Conservation (phyloP, 1,140 invertebrate genomes). For the Drosophila neocordata region DNA sequence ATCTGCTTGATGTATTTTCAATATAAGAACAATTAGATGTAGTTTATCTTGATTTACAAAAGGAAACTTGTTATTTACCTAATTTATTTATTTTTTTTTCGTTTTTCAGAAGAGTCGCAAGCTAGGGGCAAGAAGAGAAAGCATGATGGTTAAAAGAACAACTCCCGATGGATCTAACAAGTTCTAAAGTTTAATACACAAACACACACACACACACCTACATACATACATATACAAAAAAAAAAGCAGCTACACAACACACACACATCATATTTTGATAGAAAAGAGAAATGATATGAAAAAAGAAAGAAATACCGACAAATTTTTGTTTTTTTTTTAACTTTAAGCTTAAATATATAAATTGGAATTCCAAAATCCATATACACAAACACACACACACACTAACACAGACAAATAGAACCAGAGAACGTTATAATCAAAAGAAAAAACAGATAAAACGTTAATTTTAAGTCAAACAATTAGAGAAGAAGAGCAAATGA, state of each 20-base stretch:
- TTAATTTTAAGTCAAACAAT: slow-evolving; percentile 59
- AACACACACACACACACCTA: slow-evolving; percentile 31
- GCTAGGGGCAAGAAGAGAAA: slow-evolving; percentile 89
- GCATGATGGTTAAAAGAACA: slow-evolving; percentile 84
- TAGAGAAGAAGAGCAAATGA: slow-evolving; percentile 24
- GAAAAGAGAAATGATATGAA: slow-evolving; percentile 21
- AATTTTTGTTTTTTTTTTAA: slow-evolving; percentile 68
- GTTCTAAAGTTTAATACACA: slow-evolving; percentile 71
- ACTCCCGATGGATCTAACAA: slow-evolving; percentile 34
- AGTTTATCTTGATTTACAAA: too few relatives aligned
- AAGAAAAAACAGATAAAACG: slow-evolving; percentile 47
- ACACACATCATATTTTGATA: slow-evolving; percentile 80
- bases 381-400: slow-evolving; percentile 30
- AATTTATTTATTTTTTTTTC: not conserved
- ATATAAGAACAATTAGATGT: too few relatives aligned
- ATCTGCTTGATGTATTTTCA: too few relatives aligned
- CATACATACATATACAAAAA: slow-evolving; percentile 45
- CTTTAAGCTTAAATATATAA: slow-evolving; percentile 62
- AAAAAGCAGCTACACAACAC: slow-evolving; percentile 35
- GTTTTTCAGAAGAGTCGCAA: slow-evolving; percentile 83
- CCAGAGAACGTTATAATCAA: slow-evolving; percentile 70
- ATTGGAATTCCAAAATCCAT: slow-evolving; percentile 27
- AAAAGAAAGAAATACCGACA: slow-evolving; percentile 32
- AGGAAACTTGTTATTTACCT: too few relatives aligned
- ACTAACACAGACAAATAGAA: slow-evolving; percentile 26